Evolutionary conservation across 2,888 invertebrate species (phyloP).

Genomic region (Acleris literana): DNA sequence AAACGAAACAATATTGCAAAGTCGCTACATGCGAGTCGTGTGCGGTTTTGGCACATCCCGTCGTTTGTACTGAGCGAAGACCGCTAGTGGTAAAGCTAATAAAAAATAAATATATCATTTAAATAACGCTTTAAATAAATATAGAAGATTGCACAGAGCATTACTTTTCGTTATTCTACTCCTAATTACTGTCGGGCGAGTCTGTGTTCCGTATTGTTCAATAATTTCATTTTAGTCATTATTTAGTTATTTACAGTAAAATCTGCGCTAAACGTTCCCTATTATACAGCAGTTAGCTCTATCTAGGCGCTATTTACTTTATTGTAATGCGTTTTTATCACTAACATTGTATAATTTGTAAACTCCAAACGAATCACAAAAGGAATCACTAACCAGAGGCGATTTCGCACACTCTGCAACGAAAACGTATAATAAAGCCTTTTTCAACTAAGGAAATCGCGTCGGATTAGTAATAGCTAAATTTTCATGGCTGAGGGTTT

Average conservation of each 20-base stretch:
- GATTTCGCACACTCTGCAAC: conserved; percentile 66
- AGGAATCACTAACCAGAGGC: conserved; percentile 74
- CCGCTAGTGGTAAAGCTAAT: conserved; percentile 71
- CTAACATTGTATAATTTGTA: conserved; percentile 33
- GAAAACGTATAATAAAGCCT: conserved; percentile 44
- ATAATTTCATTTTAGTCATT: conserved; percentile 47
- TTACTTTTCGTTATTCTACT: conserved; percentile 66
- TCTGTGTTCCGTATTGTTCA: conserved; percentile 79
- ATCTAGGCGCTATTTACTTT: conserved; percentile 64
- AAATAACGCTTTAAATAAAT: conserved; percentile 62
- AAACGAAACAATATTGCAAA: conserved; percentile 68
- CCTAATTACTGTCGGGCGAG: conserved; percentile 79
- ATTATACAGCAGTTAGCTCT: conserved; percentile 76
- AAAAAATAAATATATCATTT: conserved; percentile 68
- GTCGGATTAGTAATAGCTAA: conserved; percentile 90
- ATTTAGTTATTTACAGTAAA: conserved; percentile 71
- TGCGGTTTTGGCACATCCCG: conserved; percentile 81
- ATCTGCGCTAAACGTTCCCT: conserved; percentile 65
- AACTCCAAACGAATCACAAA: conserved; percentile 22
- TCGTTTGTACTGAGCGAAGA: conserved; percentile 78
- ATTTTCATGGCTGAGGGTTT: conserved; percentile 89
- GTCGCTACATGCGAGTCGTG: conserved; percentile 74
- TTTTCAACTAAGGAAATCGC: conserved; percentile 64
- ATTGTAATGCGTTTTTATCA: conserved; percentile 48
- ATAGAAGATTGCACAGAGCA: conserved; percentile 74